phyloP scores from a whole-genome alignment of 1,140 invertebrate genomes.

The Ips nitidus region DNA sequence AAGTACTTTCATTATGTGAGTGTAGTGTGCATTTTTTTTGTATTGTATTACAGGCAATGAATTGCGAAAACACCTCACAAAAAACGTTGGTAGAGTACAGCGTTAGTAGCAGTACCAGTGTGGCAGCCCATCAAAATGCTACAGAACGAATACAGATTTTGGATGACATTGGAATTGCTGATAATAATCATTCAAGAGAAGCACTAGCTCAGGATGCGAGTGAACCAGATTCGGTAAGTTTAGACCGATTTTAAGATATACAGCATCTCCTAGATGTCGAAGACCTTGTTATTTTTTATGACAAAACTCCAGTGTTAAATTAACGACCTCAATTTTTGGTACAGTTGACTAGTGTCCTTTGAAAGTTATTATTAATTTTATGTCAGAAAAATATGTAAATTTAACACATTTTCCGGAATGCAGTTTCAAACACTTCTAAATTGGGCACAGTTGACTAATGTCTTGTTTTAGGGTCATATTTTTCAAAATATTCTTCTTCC shows the following conservation, averaged over 20 bases:
- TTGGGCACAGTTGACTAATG: too few species aligned
- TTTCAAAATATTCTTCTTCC: too few species aligned
- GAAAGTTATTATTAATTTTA: too few species aligned
- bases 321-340: too few species aligned
- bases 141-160: slow-evolving; percentile 2
- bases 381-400: too few species aligned
- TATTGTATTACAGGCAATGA: slow-evolving; percentile 6
- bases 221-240: slow-evolving; percentile 62
- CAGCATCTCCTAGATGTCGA: not conserved
- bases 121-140: slow-evolving; percentile 15
- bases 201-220: slow-evolving; percentile 62
- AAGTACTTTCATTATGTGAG: not conserved
- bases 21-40: not conserved
- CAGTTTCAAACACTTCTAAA: too few species aligned
- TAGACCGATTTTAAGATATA: slow-evolving; percentile 6
- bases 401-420: too few species aligned
- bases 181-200: slow-evolving; percentile 60
- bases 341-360: too few species aligned
- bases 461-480: too few species aligned
- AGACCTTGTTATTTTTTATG: too few species aligned
- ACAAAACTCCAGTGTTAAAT: too few species aligned
- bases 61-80: slow-evolving; percentile 16
- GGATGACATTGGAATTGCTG: not conserved
- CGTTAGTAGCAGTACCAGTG: slow-evolving; percentile 46
- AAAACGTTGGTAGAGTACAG: slow-evolving; percentile 43